Percentiles rank a stretch among this genome's conserved stretches.
phyloP scores from a whole-genome alignment of 1,140 invertebrate species.

The Drosophila chauvacae region DNA sequence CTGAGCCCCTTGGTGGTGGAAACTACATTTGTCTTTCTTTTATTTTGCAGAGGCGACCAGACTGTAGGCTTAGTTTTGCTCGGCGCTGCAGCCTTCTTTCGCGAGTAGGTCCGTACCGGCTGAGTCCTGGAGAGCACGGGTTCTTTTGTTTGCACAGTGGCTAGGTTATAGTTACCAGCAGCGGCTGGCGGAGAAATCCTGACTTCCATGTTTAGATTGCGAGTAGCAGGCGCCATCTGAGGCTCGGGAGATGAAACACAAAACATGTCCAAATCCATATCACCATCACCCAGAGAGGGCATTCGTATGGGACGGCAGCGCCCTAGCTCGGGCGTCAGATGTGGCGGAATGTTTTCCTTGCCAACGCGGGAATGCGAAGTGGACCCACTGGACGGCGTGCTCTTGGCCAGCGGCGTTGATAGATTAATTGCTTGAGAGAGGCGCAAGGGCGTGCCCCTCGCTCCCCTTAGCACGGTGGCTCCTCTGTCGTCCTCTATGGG shows the following conservation, averaged over 20 bases:
- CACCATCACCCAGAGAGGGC: background rate
- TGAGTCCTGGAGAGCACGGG: conserved; percentile 12
- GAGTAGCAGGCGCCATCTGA: background rate
- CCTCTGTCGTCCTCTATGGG: conserved; percentile 5
- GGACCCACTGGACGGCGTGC: conserved; percentile 39
- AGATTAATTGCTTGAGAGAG: conserved; percentile 1
- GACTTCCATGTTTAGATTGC: background rate
- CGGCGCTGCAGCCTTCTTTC: conserved; percentile 10
- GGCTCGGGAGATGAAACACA: background rate
- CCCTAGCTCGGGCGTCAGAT: conserved; percentile 41
- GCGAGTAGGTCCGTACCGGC: conserved; percentile 62
- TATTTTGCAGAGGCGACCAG: conserved; percentile 60
- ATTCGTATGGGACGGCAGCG: conserved; percentile 17
- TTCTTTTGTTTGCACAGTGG: conserved; percentile 5
- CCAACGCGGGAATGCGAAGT: background rate
- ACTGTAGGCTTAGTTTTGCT: conserved; percentile 8
- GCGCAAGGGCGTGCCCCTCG: conserved; percentile 1
- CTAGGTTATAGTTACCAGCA: background rate
- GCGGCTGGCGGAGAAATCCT: background rate
- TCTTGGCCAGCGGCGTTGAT: conserved; percentile 43
- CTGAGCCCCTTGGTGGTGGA: conserved; percentile 56
- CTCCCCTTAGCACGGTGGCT: background rate
- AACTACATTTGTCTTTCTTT: conserved; percentile 15
- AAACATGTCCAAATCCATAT: background rate
- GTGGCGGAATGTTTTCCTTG: conserved; percentile 38